Evolutionary conservation across 2,797 vertebrate genomes (phyloP), one percentile per base, ranked within the genome.

Genomic region (Microcaecilia unicolor): DNA sequence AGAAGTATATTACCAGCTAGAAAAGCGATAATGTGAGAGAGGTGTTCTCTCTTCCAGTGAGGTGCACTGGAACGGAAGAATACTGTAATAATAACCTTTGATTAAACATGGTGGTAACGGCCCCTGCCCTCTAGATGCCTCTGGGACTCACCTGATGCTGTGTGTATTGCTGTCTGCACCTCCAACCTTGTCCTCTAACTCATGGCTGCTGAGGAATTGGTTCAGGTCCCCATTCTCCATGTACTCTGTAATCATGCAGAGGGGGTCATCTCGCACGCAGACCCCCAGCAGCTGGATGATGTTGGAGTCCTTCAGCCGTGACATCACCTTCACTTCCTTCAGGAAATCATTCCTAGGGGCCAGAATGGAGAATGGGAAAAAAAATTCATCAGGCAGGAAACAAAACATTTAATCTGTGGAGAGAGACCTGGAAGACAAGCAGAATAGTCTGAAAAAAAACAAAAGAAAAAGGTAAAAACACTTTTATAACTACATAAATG

Each of bases 201-300:
- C 86, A 3, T 86, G 66, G 10, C 89, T 84, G 5, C 80, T 85
- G 34, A 97, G 83, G 57, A 93, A 94, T 68, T 93, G 91, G 70
- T 97, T 93, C 31, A 97, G 74, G 69, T 97, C 93, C 0, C 93
- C 93, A 2, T 91, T 89, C 70, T 93, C 92, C 93, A 97, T 97
- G 74, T 95, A 97, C 51, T 97, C 93, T 0, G 93, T 97, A 34
- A 97, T 89, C 91, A 97, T 95, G 37, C 90, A 94, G 30, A 95
- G 80, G 0, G 92, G 92, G 41, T 94, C 91, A 0, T 88, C 90
- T 66, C 88, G 89, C 62, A 91, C 85, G 18, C 91, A 94, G 57
- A 94, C 92, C 0, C 93, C 92, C 67, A 97, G 72, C 41, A 96
- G 81, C 13, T 85, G 80, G 54, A 97, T 91, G 62, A 96, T 97